Evolutionary conservation across 2,113 vertebrate genomes (phyloP), one percentile per base, ranked within the genome.

Genomic region (Pollimyrus isidori): DNA sequence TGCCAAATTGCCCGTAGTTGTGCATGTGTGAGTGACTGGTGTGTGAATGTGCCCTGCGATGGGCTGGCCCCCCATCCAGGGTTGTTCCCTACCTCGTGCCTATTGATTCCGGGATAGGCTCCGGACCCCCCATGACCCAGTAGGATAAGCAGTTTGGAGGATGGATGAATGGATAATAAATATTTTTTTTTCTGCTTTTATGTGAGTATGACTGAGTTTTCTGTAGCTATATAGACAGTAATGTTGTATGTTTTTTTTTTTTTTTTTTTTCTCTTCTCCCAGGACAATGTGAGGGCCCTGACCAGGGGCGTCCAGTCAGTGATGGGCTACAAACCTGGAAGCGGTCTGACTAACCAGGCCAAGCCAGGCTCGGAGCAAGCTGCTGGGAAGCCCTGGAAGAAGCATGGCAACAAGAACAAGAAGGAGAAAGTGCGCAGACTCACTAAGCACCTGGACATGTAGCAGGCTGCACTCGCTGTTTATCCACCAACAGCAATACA

Each of bases 301-400:
- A 96, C 97, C 89, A 98, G 95, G 90, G 98, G 98, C 0, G 96
- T 97, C 90, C 97, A 97, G 94, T 92, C 95, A 6, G 93, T 97
- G 23, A 97, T 98, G 98, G 98, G 97, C n/a, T 97, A 97, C 91
- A 96, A 96, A 92, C 96, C 96, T 0, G 96, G 97, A 53, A 93
- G 94, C 0, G 95, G 96, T 87, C 94, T 94, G 0, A 82, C 94
- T 11, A 90, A 93, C 1, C 50, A 88, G 1, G 87, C 4, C 86
- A 93, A 7, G 50, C 62, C 92, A 0, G 26, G 90, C 53, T 73
- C 26, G 5, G 96, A 95, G 35, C 91, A 4, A 0, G 88, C 82
- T 9, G 52, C 46, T 0, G 96, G 97, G 49, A 99, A 99, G 90
- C 97, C 98, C 87, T 99, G 98, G 98, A 99, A 99, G 93, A 99